Base-by-base conservation (phyloP, 2,113 vertebrate genomes). In the Onychorhynchus coronatus region DNA sequence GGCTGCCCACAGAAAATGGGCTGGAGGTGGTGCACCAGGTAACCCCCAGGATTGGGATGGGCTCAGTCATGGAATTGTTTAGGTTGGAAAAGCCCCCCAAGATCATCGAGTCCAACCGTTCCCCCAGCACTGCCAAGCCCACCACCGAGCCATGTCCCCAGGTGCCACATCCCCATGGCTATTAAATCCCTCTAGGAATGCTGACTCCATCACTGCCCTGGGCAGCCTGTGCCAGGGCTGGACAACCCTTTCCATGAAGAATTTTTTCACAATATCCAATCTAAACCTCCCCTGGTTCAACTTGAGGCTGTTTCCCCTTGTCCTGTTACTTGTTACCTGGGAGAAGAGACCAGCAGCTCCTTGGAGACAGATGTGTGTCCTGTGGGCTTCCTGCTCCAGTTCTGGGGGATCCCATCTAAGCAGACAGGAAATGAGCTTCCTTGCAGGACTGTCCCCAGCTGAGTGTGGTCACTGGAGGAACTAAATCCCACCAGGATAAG, bases 91-190 rank as follows among this genome's bases (percentile, higher is more conserved):
- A 63, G 2, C 14, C 25, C 49, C 47, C 25, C 15, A 6, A 76
- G 35, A n/a, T n/a, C 16, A 11, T 9, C 7, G 2, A 41, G 39
- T 31, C 2, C 46, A 53, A 8, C 11, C 5, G 1, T 46, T 65
- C 14, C 68, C 35, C 14, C 61, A 37, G 52, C 46, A 52, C 27
- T 44, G 68, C 33, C 19, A 8, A 52, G 20, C 28, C 23, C 70
- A 81, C 31, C 50, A 12, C 23, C 46, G 7, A 0, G 2, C 53
- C 3, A 0, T 7, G 63, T 55, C 78, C 71, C n/a, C 41, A 62
- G 1, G 55, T 15, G 79, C 18, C 88, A 70, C 71, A 70, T 62
- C n/a, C 63, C 11, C 12, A 0, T 0, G 0, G 41, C 4, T 76
- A 47, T 62, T 15, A 55, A 61, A 89, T 31, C 55, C 30, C n/a